Percentiles rank a stretch among this genome's conserved stretches.
Evolutionary conservation across 2,797 vertebrate genomes (phyloP).

Genomic region (Dendrocincla tyrannina): DNA sequence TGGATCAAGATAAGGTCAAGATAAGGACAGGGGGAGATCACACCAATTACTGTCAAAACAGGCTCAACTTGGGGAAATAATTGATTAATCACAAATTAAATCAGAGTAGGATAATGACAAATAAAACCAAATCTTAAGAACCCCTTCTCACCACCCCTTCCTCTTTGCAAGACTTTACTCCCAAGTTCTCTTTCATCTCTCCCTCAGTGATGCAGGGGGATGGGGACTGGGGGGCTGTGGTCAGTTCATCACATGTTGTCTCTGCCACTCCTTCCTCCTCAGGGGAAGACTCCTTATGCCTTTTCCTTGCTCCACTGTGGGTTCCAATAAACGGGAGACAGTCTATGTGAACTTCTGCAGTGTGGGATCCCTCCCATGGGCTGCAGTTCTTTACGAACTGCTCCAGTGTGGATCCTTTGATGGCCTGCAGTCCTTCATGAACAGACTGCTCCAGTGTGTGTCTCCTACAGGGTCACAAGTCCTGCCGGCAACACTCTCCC

Average conservation of each 20-base stretch:
- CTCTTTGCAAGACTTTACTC: not conserved
- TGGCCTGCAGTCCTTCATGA: fast-evolving
- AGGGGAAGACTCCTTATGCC: not conserved
- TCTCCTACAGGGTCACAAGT: not conserved
- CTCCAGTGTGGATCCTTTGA: not conserved
- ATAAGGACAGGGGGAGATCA: not conserved
- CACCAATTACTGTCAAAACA: not conserved
- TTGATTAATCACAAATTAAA: not conserved
- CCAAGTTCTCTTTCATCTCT: not conserved
- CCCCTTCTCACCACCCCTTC: not conserved
- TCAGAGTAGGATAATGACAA: not conserved
- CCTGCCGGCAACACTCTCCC: not conserved
- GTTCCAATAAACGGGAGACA: not conserved
- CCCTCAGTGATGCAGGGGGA: not conserved
- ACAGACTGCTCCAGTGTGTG: not conserved
- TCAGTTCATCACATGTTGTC: not conserved
- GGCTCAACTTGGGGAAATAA: not conserved
- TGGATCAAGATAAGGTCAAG: not conserved
- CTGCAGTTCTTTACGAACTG: not conserved
- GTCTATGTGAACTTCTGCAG: not conserved
- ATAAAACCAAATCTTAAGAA: not conserved
- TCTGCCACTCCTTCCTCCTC: not conserved
- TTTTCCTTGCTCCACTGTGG: not conserved
- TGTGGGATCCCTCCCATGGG: not conserved
- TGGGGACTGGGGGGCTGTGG: not conserved